Conservation (phyloP, 2,797 vertebrate genomes). For the Anniella stebbinsi region DNA sequence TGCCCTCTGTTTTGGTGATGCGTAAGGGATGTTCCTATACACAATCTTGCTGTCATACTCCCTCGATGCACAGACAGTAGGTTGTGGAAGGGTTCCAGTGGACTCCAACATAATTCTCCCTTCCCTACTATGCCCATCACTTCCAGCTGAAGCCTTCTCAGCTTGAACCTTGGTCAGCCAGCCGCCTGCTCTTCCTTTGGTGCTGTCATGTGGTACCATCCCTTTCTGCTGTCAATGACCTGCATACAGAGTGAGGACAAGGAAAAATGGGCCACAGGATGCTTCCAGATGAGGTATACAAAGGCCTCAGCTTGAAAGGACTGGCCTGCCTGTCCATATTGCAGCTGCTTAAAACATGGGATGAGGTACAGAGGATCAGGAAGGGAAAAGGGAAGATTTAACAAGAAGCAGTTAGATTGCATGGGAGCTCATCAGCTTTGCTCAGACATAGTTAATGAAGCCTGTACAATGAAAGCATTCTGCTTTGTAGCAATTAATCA, state of each 20-base stretch:
- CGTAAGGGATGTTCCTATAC: not conserved
- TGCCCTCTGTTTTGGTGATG: not conserved
- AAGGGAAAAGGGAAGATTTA: not conserved
- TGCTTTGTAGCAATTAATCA: constrained; percentile 36
- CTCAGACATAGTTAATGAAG: constrained; percentile 13
- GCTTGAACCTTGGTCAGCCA: not conserved
- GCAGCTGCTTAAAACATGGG: not conserved
- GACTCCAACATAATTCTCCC: not conserved
- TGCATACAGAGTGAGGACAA: not conserved
- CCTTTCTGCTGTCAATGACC: not conserved
- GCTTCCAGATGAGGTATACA: not conserved
- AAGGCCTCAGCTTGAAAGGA: not conserved
- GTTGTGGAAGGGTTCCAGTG: not conserved
- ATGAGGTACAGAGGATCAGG: no score
- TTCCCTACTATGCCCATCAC: no score
- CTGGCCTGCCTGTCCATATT: not conserved
- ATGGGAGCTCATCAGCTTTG: not conserved
- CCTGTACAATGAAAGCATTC: constrained; percentile 6
- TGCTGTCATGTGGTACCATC: not conserved
- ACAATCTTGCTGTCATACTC: not conserved
- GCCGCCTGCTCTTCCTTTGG: not conserved
- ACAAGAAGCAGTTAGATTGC: not conserved
- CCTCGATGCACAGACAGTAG: not conserved
- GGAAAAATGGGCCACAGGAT: not conserved
- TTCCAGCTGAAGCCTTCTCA: not conserved